phyloP scores from a whole-genome alignment of 2,113 vertebrate species.

The Pituophis catenifer region DNA sequence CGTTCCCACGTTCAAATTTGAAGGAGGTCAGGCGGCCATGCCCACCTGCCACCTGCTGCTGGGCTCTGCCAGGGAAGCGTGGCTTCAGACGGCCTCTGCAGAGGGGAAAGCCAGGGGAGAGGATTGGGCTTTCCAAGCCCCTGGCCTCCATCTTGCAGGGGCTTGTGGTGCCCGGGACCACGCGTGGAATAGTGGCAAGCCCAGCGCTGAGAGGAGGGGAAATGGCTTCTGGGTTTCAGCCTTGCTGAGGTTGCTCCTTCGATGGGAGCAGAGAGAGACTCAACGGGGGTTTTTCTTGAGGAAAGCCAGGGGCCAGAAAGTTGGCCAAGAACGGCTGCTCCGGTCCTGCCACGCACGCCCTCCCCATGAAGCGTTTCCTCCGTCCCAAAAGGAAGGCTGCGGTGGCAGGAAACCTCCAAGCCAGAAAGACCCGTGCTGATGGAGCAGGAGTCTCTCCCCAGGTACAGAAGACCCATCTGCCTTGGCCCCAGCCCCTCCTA shows the following conservation, averaged over 20 bases:
- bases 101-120: neutral
- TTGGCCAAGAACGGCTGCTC: neutral
- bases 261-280: neutral
- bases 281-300: neutral
- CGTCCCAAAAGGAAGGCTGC: neutral
- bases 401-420: neutral
- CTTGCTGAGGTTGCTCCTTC: neutral
- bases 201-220: neutral
- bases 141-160: neutral
- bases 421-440: neutral
- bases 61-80: neutral
- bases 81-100: too few species aligned
- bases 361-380: neutral
- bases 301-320: neutral
- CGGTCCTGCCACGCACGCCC: neutral
- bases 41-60: neutral
- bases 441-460: neutral
- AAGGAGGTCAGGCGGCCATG: neutral
- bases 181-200: neutral
- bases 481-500: neutral
- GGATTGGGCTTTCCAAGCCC: neutral
- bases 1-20: too few species aligned
- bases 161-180: fast-evolving
- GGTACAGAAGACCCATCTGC: neutral
- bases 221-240: neutral